Evolutionary conservation across 2,113 vertebrate species (phyloP).

Genomic region (Tringa solitaria): DNA sequence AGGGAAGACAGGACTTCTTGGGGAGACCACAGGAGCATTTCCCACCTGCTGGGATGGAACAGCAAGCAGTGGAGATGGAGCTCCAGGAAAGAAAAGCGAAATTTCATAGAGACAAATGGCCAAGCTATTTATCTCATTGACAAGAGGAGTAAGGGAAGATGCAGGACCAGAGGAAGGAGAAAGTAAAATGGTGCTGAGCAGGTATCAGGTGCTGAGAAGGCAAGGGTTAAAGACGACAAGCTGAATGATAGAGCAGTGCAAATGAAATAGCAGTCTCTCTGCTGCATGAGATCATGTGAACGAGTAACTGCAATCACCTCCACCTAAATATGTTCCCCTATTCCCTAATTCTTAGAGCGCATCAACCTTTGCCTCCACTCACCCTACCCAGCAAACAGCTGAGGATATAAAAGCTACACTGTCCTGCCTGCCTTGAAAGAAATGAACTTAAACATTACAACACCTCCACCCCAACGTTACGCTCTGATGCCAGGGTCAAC

Average conservation of each 20-base stretch:
- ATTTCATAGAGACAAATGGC: background rate
- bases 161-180: background rate
- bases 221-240: background rate
- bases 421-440: slow-evolving; percentile 34
- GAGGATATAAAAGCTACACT: slow-evolving; percentile 60
- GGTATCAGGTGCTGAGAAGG: background rate
- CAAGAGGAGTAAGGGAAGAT: background rate
- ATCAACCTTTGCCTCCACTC: background rate
- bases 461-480: background rate
- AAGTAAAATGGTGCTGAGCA: background rate
- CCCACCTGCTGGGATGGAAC: background rate
- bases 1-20: background rate
- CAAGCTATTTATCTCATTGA: background rate
- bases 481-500: slow-evolving; percentile 66
- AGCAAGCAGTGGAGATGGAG: rapidly evolving
- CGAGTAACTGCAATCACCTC: background rate
- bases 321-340: background rate
- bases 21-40: background rate
- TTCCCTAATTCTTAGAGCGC: background rate
- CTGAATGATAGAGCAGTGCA: background rate
- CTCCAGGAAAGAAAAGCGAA: background rate
- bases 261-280: background rate
- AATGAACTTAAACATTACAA: slow-evolving; percentile 47
- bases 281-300: background rate
- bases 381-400: slow-evolving; percentile 21